phyloP scores from a whole-genome alignment of 2,888 invertebrate species.

The Tridacna gigas region DNA sequence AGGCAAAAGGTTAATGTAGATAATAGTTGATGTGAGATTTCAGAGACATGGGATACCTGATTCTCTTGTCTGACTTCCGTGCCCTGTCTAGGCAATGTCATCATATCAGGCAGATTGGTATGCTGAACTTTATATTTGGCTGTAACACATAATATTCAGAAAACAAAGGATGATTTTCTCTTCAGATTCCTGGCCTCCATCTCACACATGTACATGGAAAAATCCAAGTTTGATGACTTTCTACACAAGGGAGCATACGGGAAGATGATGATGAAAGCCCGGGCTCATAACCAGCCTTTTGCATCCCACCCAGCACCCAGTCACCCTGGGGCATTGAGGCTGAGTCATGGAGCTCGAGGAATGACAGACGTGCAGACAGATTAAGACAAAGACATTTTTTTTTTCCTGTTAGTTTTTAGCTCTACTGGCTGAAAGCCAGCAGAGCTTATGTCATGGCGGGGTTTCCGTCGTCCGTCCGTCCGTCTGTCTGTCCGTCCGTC shows the following conservation, averaged over 20 bases:
- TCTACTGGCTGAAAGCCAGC: too few relatives aligned
- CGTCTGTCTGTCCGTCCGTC: too few relatives aligned
- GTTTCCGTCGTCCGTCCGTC: too few relatives aligned
- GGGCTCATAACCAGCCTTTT: constrained; percentile 1
- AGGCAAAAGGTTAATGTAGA: too few relatives aligned
- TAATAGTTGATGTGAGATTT: too few relatives aligned
- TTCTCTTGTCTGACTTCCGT: too few relatives aligned
- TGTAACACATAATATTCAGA: too few relatives aligned
- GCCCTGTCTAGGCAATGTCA: too few relatives aligned
- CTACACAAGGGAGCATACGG: constrained; percentile 57
- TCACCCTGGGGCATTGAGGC: constrained; percentile 39
- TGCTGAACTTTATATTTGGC: too few relatives aligned
- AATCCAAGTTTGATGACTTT: constrained; percentile 72
- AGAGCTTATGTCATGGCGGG: too few relatives aligned
- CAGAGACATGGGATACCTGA: too few relatives aligned
- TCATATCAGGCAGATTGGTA: too few relatives aligned
- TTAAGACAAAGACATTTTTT: constrained; percentile 17
- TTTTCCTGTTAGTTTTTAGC: not conserved
- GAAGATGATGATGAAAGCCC: constrained; percentile 64
- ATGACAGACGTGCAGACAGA: constrained; percentile 66
- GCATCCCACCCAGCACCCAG: constrained; percentile 37
- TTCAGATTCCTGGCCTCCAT: constrained; percentile 81
- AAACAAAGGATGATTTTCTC: not conserved
- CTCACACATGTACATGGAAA: constrained; percentile 83
- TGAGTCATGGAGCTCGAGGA: constrained; percentile 48